Percentiles rank a stretch among this genome's conserved stretches.
These are phyloP conservation scores for Thymelicus lineola DNA, from an alignment of 2,888 invertebrate genomes.

Conservation along the genomic window DNA sequence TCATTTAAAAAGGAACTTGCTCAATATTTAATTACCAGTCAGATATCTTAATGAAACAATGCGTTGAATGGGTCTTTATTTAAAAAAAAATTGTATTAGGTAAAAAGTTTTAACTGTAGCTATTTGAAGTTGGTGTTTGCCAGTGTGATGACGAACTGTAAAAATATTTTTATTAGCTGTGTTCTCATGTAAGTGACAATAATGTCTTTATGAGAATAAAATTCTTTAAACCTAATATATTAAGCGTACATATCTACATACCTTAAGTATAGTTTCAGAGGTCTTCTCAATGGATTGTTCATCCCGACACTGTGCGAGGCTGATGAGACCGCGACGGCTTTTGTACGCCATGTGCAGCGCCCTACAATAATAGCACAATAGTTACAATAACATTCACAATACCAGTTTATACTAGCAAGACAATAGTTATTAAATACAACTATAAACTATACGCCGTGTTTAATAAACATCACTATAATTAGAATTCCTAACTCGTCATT, in stretches of 20 bases:
- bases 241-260: constrained; percentile 58
- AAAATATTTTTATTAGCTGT: too few species aligned
- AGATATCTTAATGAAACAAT: too few species aligned
- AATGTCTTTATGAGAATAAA: too few species aligned
- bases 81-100: too few species aligned
- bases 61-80: too few species aligned
- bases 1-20: too few species aligned
- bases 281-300: constrained; percentile 65
- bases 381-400: constrained; percentile 57
- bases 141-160: too few species aligned
- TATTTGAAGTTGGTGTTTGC: too few species aligned
- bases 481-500: constrained; percentile 66
- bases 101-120: too few species aligned
- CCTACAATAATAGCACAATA: constrained; percentile 70
- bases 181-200: too few species aligned
- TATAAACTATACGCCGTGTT: constrained; percentile 75
- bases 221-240: too few species aligned
- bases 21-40: too few species aligned
- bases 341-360: constrained; percentile 81
- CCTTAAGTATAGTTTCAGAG: constrained; percentile 77
- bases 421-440: constrained; percentile 79
- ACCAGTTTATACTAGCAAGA: constrained; percentile 70
- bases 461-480: constrained; percentile 71
- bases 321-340: constrained; percentile 76
- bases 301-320: constrained; percentile 75